A percentile compares a stretch with the other conserved stretches of the same genome.
These are phyloP conservation scores for Melangyna quadrimaculata DNA, from an alignment of 2,888 invertebrate species.

Conservation along the genomic window DNA sequence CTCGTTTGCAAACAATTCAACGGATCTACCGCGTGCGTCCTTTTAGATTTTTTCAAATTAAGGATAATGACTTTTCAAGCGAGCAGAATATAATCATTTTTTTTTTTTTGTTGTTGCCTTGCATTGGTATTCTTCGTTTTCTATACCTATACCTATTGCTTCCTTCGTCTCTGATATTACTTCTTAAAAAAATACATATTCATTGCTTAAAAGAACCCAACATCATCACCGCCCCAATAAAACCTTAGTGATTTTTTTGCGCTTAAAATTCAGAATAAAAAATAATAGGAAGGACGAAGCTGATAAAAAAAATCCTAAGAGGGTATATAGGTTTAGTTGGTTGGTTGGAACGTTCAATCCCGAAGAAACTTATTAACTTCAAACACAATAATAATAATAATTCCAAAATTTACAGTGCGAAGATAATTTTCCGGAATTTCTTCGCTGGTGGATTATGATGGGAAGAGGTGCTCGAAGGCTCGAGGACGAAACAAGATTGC, in stretches of 20 bases:
- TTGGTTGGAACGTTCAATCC: background rate
- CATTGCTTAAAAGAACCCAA: constrained; percentile 20
- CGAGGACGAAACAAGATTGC: constrained; percentile 21
- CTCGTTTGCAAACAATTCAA: constrained; percentile 33
- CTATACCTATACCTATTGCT: no score
- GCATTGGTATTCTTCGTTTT: constrained; percentile 9
- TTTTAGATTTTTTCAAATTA: constrained; percentile 64
- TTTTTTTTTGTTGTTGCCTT: constrained; percentile 30
- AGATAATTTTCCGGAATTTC: constrained; percentile 71
- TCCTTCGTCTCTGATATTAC: constrained; percentile 29
- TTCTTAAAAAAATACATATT: constrained; percentile 19
- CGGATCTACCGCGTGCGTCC: constrained; percentile 32
- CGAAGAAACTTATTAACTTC: constrained; percentile 70
- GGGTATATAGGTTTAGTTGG: background rate
- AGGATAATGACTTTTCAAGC: constrained; percentile 71
- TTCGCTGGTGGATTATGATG: background rate
- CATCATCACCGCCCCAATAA: constrained; percentile 11
- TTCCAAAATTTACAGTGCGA: constrained; percentile 68
- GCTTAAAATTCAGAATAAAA: constrained; percentile 49
- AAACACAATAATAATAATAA: constrained; percentile 72
- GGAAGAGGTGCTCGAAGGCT: background rate
- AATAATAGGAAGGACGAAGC: constrained; percentile 3
- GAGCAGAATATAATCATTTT: constrained; percentile 65
- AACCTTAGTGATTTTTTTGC: constrained; percentile 53
- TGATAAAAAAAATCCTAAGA: constrained; percentile 13